phyloP scores from a whole-genome alignment of 2,888 invertebrate genomes.

The Siphonodentalium dalli region DNA sequence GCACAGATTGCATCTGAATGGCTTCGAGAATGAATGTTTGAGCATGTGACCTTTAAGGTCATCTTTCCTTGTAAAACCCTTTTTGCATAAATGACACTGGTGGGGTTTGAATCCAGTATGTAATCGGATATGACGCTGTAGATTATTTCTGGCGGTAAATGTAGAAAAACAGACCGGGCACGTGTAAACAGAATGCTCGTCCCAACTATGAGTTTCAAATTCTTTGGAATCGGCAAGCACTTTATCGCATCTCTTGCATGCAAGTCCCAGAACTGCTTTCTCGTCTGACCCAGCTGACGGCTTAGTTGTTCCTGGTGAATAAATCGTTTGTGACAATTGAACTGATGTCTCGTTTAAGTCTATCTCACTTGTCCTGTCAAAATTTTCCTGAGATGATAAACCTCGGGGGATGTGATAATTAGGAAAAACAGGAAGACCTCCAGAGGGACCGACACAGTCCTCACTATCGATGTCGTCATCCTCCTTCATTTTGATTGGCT shows the following conservation, averaged over 20 bases:
- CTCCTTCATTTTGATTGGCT: no score
- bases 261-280: no score
- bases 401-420: no score
- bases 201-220: slow-evolving; percentile 42
- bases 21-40: slow-evolving; percentile 46
- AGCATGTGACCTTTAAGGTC: slow-evolving; percentile 49
- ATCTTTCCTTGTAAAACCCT: slow-evolving; percentile 46
- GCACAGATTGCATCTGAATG: slow-evolving; percentile 46
- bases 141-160: slow-evolving; percentile 48
- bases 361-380: no score
- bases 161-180: slow-evolving; percentile 45
- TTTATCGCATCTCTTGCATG: slow-evolving; percentile 40
- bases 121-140: slow-evolving; percentile 47
- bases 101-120: slow-evolving; percentile 50
- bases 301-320: no score
- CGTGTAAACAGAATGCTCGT: slow-evolving; percentile 39
- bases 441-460: no score
- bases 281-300: no score
- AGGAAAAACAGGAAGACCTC: no score
- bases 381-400: no score
- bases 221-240: slow-evolving; percentile 30
- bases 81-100: slow-evolving; percentile 39
- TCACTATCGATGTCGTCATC: no score
- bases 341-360: no score
- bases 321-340: no score